These are phyloP conservation scores for Okapia johnstoni DNA, from an alignment of 2,113 vertebrate genomes.

Conservation along the genomic window DNA sequence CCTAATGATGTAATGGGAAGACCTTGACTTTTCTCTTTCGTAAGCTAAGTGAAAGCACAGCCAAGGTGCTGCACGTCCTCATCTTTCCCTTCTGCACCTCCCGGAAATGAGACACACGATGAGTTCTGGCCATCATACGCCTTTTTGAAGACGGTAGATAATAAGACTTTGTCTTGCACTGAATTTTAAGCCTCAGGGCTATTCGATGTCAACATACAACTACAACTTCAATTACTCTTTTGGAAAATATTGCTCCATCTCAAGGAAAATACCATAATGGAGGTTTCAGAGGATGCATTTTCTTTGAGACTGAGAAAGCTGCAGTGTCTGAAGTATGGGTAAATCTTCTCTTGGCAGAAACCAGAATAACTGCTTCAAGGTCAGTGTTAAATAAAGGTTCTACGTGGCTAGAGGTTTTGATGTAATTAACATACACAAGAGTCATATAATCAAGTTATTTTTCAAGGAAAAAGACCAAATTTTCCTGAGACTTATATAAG, in stretches of 20 bases:
- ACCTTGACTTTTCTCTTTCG: not conserved
- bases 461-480: not conserved
- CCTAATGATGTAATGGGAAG: not conserved
- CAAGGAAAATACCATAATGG: not conserved
- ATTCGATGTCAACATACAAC: not conserved
- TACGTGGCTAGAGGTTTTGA: not conserved
- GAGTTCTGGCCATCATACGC: not conserved
- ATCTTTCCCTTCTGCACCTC: not conserved
- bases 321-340: not conserved
- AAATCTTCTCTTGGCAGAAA: conserved; percentile 16
- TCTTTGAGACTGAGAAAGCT: not conserved
- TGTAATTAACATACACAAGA: not conserved
- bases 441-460: not conserved
- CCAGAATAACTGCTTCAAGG: not conserved
- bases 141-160: not conserved
- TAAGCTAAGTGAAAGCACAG: not conserved
- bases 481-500: not conserved
- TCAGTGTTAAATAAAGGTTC: not conserved
- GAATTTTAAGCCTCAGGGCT: conserved; percentile 9
- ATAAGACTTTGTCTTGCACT: conserved; percentile 6
- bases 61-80: not conserved
- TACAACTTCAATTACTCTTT: conserved; percentile 16
- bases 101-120: not conserved
- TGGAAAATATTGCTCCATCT: conserved; percentile 25
- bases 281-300: not conserved